Evolutionary conservation across 92 coral and sea anemone species (phyloP), one percentile per base, ranked within the genome.

Genomic region (Porites rus): DNA sequence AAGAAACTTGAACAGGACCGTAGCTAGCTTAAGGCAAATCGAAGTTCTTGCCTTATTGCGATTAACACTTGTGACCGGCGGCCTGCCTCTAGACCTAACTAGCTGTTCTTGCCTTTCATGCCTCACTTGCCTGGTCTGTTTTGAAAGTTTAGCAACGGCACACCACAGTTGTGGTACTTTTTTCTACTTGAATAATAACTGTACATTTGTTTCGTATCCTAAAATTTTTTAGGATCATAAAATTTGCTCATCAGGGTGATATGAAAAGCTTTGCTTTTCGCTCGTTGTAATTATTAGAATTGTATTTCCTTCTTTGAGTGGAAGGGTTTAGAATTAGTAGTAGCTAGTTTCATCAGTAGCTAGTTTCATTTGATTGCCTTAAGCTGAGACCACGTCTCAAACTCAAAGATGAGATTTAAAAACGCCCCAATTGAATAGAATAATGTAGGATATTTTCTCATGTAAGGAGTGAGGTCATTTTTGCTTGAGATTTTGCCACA

Each of bases 121-220:
- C 46, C 4, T 38, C 46, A 38, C 46, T 38, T 38, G 46, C 46
- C 46, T 38, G 5, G 46, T 38, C 46, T 38, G 46, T 38, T 38
- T 38, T 38, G 46, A 38, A 38, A 38, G 46, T 38, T 38, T 38
- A 38, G 46, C 7, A 38, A 38, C 46, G 6, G 7, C 6, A 38
- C 46, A 38, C 6, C 46, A 38, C 6, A 38, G 46, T 38, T 38
- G 46, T 38, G 46, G 46, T 0, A 38, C 46, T 38, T 38, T 38
- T 60, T 76, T 59, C 60, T 53, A 59, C 60, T 58, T 43, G 53
- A 58, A 51, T 16, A 65, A 25, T 16, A 76, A 28, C 60, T 76
- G 79, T 75, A 25, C 51, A 56, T 75, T 75, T 75, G 79, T 75
- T 75, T 75, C 22, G 59, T 75, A 75, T 19, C 17, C 65, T 24